Conservation (phyloP, 1,140 invertebrate genomes). For the Augochlora pura region DNA sequence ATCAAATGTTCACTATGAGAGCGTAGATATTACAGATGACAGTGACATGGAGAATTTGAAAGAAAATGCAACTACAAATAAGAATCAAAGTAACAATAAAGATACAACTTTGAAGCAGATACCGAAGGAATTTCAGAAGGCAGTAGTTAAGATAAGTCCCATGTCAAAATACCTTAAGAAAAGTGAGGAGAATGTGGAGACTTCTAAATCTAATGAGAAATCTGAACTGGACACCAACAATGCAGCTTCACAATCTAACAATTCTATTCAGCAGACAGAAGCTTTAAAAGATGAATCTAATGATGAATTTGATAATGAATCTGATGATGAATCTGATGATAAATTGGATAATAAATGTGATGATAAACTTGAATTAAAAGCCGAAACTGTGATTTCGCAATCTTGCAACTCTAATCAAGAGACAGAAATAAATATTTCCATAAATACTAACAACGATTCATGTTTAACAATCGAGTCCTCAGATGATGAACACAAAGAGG, state of each 20-base stretch:
- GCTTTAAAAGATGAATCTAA: constrained; percentile 47
- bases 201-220: constrained; percentile 55
- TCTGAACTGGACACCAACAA: constrained; percentile 7
- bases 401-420: constrained; percentile 11
- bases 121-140: constrained; percentile 44
- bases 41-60: constrained; percentile 33
- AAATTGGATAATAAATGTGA: background rate
- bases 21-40: constrained; percentile 30
- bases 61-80: constrained; percentile 43
- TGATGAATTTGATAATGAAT: constrained; percentile 42
- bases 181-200: constrained; percentile 47
- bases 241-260: constrained; percentile 10
- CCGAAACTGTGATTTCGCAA: constrained; percentile 12
- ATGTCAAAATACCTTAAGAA: constrained; percentile 71
- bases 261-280: constrained; percentile 8
- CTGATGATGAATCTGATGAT: constrained; percentile 30
- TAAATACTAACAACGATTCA: constrained; percentile 29
- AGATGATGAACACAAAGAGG: constrained; percentile 70
- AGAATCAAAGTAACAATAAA: constrained; percentile 8
- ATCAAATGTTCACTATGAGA: background rate
- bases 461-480: constrained; percentile 45
- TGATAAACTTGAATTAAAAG: background rate
- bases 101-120: constrained; percentile 38
- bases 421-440: constrained; percentile 13
- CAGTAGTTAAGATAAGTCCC: constrained; percentile 54